Base-by-base conservation (phyloP, 1,140 invertebrate species). In the Nebria ingens region DNA sequence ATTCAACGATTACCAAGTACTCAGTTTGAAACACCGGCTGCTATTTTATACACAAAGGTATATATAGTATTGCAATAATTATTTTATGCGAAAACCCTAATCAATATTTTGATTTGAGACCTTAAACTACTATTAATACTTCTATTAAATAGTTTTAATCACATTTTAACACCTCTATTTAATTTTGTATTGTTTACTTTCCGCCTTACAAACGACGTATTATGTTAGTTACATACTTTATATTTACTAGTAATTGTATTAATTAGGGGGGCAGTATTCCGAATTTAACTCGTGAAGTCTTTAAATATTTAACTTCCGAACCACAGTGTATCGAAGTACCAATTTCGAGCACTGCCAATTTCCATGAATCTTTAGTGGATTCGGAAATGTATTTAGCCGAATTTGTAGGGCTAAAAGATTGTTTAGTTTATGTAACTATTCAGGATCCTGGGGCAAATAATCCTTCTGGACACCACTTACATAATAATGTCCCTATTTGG, bases 401-500 rank as follows among this genome's bases (percentile, higher is more conserved):
- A 20, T 86, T 83, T 68, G 71, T 80, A 22, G 77, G 81, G 45
- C 73, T 79, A 64, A 68, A 82, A 71, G 78, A 83, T 51, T 77
- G 78, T 61, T 65, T 80, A 2, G 76, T 78, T 2, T 79, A 82
- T 58, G 62, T 84, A 42, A 77, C 79, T 2, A 62, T 87, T 19
- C 80, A 86, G 66, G 86, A 89, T 73, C 78, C 84, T 20, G 76
- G 76, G 17, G 70, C 75, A 62, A 54, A 64, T n/a, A 79, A 77
- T 0, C 79, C 77, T 25, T 59, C 71, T 22, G 86, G 86, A 4
- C 82, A 83, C 62, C 84, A 88, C 70, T 78, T 84, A 55, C 76
- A 79, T 23, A 67, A 79, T 57, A 75, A 78, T 53, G 72, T 87
- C 20, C 80, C 87, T 1, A 58, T 92, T 20, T 91, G 85, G 79